A percentile compares a stretch with the other conserved stretches of the same genome.
phyloP scores from a whole-genome alignment of 2,888 invertebrate genomes.

The Anagyrus pseudococci region DNA sequence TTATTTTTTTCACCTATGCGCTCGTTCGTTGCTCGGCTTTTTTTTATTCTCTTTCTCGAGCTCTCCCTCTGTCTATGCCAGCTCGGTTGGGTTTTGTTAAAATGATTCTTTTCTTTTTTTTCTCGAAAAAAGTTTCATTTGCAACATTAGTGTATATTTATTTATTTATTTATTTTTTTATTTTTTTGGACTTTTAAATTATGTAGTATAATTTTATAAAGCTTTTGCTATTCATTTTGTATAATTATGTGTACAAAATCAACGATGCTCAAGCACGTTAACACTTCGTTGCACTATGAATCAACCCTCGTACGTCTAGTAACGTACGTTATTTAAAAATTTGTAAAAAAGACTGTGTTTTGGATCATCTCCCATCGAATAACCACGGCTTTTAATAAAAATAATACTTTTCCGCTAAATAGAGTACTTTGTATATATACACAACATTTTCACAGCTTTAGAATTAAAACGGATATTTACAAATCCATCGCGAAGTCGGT shows the following conservation, averaged over 20 bases:
- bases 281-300: background rate
- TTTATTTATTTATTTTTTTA: too few relatives aligned
- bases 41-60: conserved; percentile 4
- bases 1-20: conserved; percentile 10
- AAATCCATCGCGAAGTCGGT: background rate
- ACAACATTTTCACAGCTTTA: conserved; percentile 1
- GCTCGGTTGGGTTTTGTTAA: too few relatives aligned
- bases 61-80: too few relatives aligned
- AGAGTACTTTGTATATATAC: conserved; percentile 18
- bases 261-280: conserved; percentile 16
- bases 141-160: too few relatives aligned
- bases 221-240: conserved; percentile 7
- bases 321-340: background rate
- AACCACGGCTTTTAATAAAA: conserved; percentile 17
- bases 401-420: conserved; percentile 12
- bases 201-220: background rate
- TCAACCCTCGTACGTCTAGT: background rate
- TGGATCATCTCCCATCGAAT: too few relatives aligned
- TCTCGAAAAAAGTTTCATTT: too few relatives aligned
- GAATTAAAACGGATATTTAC: conserved; percentile 21
- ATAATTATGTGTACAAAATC: conserved; percentile 32
- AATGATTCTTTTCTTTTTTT: conserved; percentile 17
- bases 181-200: conserved; percentile 15
- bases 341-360: too few relatives aligned
- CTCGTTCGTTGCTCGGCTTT: background rate